These are phyloP conservation scores for Pristionchus pacificus DNA, from an alignment of 1,140 invertebrate genomes.

Conservation along the genomic window DNA sequence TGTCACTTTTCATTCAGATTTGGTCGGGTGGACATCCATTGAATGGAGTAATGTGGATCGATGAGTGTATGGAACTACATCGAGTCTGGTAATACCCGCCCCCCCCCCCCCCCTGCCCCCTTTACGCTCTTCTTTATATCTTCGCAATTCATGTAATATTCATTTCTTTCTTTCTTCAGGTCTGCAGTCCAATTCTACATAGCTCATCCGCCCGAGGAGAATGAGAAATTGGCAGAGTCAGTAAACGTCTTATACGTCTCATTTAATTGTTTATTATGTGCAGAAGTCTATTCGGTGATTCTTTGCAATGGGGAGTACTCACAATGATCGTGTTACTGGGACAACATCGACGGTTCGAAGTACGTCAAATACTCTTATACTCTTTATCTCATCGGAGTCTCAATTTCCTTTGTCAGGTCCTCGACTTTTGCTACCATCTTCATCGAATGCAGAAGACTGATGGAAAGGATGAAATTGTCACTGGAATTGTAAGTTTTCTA, in stretches of 20 bases:
- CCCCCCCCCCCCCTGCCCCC: too few relatives aligned
- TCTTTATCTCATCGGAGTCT: too few relatives aligned
- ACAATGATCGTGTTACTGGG: conserved; percentile 93
- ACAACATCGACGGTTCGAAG: conserved; percentile 93
- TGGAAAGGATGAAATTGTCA: conserved; percentile 83
- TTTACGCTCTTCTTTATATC: too few relatives aligned
- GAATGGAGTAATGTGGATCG: conserved; percentile 89
- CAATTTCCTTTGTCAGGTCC: too few relatives aligned
- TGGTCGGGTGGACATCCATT: conserved; percentile 79
- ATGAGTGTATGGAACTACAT: conserved; percentile 96
- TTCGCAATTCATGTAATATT: too few relatives aligned
- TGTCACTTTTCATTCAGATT: too few relatives aligned
- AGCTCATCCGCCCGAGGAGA: conserved; percentile 62
- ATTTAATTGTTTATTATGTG: conserved; percentile 41
- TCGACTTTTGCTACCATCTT: conserved; percentile 98
- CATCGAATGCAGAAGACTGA: conserved; percentile 90
- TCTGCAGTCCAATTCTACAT: conserved; percentile 97
- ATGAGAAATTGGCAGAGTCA: conserved; percentile 27
- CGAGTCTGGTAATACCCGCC: too few relatives aligned
- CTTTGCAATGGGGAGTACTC: conserved; percentile 96
- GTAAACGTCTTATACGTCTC: not conserved
- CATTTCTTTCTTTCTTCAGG: too few relatives aligned
- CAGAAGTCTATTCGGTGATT: conserved; percentile 95
- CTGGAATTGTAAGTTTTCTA: conserved; percentile 76
- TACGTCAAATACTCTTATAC: too few relatives aligned